Evolutionary conservation across 2,113 vertebrate genomes (phyloP).

Genomic region (Pristiophorus japonicus): DNA sequence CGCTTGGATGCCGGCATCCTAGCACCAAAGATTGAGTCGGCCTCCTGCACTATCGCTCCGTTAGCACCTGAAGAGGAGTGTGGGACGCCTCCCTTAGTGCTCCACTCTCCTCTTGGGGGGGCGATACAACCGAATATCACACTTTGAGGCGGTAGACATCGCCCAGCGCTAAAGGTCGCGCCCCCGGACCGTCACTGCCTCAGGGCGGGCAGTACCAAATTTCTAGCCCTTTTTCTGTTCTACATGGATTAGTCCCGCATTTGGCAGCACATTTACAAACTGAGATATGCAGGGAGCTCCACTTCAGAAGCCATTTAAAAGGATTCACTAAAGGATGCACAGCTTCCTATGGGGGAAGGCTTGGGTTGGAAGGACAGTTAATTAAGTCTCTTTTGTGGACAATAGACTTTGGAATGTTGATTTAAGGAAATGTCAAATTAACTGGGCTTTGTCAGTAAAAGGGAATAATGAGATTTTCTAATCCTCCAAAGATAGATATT

Average conservation of each 20-base stretch:
- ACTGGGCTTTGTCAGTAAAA: not conserved
- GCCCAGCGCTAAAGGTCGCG: no score
- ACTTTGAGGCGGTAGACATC: no score
- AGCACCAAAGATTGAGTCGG: no score
- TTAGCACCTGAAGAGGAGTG: no score
- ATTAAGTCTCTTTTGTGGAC: constrained; percentile 26
- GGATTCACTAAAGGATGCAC: not conserved
- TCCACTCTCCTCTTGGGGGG: no score
- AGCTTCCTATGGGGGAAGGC: not conserved
- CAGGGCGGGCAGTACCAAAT: no score
- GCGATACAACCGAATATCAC: no score
- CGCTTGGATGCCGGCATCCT: no score
- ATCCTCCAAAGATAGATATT: constrained; percentile 11
- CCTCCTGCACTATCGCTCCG: no score
- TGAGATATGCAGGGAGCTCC: not conserved
- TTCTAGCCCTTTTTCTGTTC: no score
- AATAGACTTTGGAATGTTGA: constrained; percentile 28
- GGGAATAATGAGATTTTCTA: constrained; percentile 19
- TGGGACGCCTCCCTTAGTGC: no score
- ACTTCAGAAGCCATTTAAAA: not conserved
- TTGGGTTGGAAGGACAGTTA: not conserved
- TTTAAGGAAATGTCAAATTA: constrained; percentile 29
- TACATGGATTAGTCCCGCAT: not conserved
- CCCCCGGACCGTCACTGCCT: no score
- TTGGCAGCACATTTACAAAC: not conserved